phyloP scores from a whole-genome alignment of 2,888 invertebrate genomes.

The Ophion ellenae region DNA sequence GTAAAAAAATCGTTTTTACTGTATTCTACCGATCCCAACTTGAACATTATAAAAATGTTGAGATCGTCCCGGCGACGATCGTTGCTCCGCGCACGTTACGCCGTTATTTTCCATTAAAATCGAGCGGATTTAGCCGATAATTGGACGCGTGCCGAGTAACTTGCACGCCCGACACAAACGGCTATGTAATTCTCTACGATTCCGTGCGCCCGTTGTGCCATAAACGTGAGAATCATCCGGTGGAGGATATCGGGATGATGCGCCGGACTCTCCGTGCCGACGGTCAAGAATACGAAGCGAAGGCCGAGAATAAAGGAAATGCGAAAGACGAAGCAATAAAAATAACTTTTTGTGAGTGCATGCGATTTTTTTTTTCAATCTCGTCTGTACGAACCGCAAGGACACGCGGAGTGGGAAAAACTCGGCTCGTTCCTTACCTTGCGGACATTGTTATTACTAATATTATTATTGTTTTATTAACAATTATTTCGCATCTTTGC shows the following conservation, averaged over 20 bases:
- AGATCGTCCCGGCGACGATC: not conserved
- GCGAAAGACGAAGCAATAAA: slow-evolving; percentile 2
- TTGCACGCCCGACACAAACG: not conserved
- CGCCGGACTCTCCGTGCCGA: not conserved
- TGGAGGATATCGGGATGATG: slow-evolving; percentile 3
- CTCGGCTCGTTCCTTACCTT: not conserved
- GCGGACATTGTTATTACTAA: not conserved
- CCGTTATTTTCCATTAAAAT: slow-evolving; percentile 45
- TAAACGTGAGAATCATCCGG: slow-evolving; percentile 14
- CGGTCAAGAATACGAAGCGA: not conserved
- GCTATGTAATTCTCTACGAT: slow-evolving; percentile 62
- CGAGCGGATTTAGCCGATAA: slow-evolving; percentile 63
- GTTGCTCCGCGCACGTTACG: not conserved
- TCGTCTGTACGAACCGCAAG: not conserved
- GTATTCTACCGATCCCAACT: too few species aligned
- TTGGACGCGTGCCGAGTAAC: slow-evolving; percentile 62
- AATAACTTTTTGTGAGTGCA: not conserved
- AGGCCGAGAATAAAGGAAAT: not conserved
- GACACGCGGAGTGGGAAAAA: not conserved
- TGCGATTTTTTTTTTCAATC: not conserved
- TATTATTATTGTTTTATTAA: not conserved
- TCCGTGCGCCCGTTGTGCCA: slow-evolving; percentile 24
- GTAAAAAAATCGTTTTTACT: too few species aligned
- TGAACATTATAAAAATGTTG: not conserved
- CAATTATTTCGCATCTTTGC: too few species aligned